Evolutionary conservation across 2,113 vertebrate species (phyloP).

Genomic region (Coptodon rendalli): DNA sequence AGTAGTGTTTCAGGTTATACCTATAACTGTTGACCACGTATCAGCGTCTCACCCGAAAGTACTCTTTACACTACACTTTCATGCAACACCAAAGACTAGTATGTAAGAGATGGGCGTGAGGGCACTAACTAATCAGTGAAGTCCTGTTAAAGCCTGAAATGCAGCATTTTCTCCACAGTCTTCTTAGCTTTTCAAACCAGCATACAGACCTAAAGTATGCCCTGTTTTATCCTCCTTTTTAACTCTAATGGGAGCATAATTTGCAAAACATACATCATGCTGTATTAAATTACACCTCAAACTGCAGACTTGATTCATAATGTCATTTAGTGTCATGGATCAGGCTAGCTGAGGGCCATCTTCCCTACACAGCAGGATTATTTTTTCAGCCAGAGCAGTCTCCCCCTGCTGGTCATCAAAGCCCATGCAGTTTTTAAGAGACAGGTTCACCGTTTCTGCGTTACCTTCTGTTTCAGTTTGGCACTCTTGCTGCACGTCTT

Average conservation of each 20-base stretch:
- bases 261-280: background rate
- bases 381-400: background rate
- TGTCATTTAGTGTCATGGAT: background rate
- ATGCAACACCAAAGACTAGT: background rate
- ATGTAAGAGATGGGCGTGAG: background rate
- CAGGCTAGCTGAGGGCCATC: background rate
- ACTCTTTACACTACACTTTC: accelerated
- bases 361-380: accelerated
- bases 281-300: background rate
- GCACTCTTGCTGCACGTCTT: background rate
- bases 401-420: background rate
- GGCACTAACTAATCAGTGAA: background rate
- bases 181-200: background rate
- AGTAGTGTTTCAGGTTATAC: background rate
- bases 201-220: background rate
- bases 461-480: background rate
- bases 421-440: background rate
- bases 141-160: background rate
- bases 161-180: background rate
- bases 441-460: accelerated
- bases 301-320: background rate
- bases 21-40: background rate
- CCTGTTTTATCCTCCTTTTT: background rate
- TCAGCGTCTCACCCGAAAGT: background rate
- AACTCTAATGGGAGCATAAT: background rate